phyloP scores from a whole-genome alignment of 92 coral and sea anemone genomes.

The Pocillopora grandis region DNA sequence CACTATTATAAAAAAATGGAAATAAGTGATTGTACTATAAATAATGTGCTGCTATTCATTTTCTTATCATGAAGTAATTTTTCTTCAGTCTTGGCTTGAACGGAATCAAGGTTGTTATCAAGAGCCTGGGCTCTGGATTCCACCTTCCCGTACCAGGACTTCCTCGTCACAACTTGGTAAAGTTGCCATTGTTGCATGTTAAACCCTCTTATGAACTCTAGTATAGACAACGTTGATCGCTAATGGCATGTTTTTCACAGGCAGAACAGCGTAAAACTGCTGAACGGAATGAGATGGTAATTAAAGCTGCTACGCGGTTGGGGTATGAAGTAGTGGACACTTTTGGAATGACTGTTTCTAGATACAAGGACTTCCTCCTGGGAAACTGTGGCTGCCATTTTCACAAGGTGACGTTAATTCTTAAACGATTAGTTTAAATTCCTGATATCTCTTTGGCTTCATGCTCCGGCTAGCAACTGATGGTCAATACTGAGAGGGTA shows the following conservation, averaged over 20 bases:
- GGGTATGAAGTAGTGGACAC: constrained; percentile 82
- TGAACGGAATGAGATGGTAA: constrained; percentile 59
- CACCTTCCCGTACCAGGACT: constrained; percentile 70
- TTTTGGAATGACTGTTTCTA: constrained; percentile 70
- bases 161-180: constrained; percentile 60
- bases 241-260: constrained; percentile 30
- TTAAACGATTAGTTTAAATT: background rate
- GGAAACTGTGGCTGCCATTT: constrained; percentile 87
- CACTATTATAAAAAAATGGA: too few relatives aligned
- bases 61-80: background rate
- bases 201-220: background rate
- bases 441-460: background rate
- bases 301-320: constrained; percentile 43
- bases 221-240: background rate
- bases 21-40: too few relatives aligned
- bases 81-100: constrained; percentile 70
- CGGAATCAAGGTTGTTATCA: constrained; percentile 77
- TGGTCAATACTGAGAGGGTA: too few relatives aligned
- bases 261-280: constrained; percentile 57
- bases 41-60: too few relatives aligned
- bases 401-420: constrained; percentile 61
- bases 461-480: too few relatives aligned
- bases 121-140: constrained; percentile 77
- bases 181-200: background rate
- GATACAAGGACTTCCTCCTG: constrained; percentile 72